Evolutionary conservation across 2,888 invertebrate genomes (phyloP).

Genomic region (Syritta pipiens): DNA sequence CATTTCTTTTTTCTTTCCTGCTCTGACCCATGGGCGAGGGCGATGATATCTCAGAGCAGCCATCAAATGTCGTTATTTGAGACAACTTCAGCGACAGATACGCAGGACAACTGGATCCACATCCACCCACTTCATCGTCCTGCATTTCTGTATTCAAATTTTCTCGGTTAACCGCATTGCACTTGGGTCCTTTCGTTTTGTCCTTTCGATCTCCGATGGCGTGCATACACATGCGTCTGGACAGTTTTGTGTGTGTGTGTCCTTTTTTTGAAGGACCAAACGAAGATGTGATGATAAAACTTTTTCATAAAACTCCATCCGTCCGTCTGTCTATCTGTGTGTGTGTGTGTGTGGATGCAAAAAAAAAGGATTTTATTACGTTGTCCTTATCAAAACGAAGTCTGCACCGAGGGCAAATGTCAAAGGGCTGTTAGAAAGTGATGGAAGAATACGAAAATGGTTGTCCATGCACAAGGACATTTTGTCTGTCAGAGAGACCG

Average conservation of each 20-base stretch:
- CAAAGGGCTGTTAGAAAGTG: background rate
- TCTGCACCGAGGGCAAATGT: conserved; percentile 4
- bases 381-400: conserved; percentile 21
- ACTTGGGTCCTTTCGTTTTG: background rate
- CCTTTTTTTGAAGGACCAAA: conserved; percentile 11
- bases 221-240: background rate
- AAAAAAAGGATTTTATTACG: background rate
- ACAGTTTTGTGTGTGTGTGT: conserved; percentile 23
- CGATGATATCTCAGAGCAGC: conserved; percentile 15
- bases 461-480: background rate
- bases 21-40: background rate
- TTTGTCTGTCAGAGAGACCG: no score
- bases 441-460: no score
- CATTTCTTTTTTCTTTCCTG: no score
- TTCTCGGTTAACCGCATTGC: background rate
- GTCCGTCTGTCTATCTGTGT: no score
- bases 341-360: background rate
- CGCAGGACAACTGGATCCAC: conserved; percentile 15
- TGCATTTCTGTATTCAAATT: conserved; percentile 21
- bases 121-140: no score
- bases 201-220: background rate
- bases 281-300: conserved; percentile 27
- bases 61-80: conserved; percentile 46
- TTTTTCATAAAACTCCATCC: background rate
- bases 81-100: conserved; percentile 42